Base-by-base conservation (phyloP, 2,888 invertebrate species). In the Agonum fuliginosum region DNA sequence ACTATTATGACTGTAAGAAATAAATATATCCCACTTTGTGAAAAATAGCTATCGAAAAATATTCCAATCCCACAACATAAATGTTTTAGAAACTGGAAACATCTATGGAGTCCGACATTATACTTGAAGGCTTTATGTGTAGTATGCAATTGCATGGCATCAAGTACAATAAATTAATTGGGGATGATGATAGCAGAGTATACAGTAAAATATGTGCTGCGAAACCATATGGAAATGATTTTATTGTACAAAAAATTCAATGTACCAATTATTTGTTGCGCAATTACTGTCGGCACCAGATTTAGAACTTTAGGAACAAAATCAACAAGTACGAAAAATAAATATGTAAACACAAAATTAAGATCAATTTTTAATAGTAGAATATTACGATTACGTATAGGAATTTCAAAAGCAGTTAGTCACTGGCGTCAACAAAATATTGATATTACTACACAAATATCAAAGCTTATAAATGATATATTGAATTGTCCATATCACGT, bases 151-250 rank as follows among this genome's bases (percentile, higher is more conserved):
- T 46, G 46, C 46, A 46, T 46, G 46, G 17, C 17, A 22, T 58
- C 58, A 58, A 58, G n/a, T 58, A 58, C 12, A 58, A 58, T 19
- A 58, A 58, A 58, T 58, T 58, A 58, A 58, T 58, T 22, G 58
- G 58, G 58, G 58, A 58, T n/a, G n/a, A n/a, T n/a, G n/a, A n/a
- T n/a, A n/a, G n/a, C n/a, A n/a, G n/a, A n/a, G n/a, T n/a, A n/a
- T n/a, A n/a, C n/a, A n/a, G n/a, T n/a, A n/a, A n/a, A n/a, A n/a
- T 58, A 22, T 58, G 46, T 46, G 46, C 14, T 46, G 46, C 46
- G 46, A 48, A 48, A 48, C 20, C 48, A 48, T 48, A 48, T 48
- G n/a, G n/a, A n/a, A n/a, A n/a, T n/a, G 48, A 48, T 48, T 17
- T 20, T 48, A 62, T 62, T 30, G 48, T 48, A 48, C 48, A 48